Evolutionary conservation across 2,888 invertebrate species (phyloP).

Genomic region (Boloria euphrosyne): DNA sequence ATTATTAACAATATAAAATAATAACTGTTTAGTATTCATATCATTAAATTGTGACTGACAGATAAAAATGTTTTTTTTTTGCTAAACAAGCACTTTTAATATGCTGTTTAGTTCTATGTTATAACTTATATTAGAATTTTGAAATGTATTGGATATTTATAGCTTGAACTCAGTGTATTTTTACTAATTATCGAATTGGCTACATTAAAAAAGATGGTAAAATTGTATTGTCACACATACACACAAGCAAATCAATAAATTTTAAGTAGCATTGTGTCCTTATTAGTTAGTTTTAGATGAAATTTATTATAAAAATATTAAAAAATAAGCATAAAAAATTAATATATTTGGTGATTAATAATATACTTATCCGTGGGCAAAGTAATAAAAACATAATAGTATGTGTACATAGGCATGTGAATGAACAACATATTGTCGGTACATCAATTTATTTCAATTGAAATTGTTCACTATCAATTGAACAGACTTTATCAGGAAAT

Average conservation of each 20-base stretch:
- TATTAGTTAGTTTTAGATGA: not conserved
- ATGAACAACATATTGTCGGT: slow-evolving; percentile 36
- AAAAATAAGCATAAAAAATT: not conserved
- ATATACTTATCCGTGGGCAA: not conserved
- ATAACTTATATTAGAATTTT: too few relatives aligned
- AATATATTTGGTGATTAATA: not conserved
- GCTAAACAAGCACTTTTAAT: too few relatives aligned
- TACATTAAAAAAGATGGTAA: too few relatives aligned
- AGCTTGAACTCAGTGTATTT: too few relatives aligned
- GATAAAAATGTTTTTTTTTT: too few relatives aligned
- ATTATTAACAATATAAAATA: not conserved
- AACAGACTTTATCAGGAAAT: slow-evolving; percentile 49
- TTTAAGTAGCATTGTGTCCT: not conserved
- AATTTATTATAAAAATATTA: not conserved
- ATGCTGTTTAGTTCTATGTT: too few relatives aligned
- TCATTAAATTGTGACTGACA: too few relatives aligned
- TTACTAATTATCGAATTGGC: too few relatives aligned
- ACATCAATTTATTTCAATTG: slow-evolving; percentile 69
- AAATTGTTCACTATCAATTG: slow-evolving; percentile 58
- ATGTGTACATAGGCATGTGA: slow-evolving; percentile 17
- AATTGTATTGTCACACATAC: too few relatives aligned
- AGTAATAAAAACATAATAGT: not conserved
- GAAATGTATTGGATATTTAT: too few relatives aligned
- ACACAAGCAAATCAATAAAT: too few relatives aligned
- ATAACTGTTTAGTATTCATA: too few relatives aligned